Evolutionary conservation across 2,797 vertebrate genomes (phyloP).

Genomic region (Cyclopterus lumpus): DNA sequence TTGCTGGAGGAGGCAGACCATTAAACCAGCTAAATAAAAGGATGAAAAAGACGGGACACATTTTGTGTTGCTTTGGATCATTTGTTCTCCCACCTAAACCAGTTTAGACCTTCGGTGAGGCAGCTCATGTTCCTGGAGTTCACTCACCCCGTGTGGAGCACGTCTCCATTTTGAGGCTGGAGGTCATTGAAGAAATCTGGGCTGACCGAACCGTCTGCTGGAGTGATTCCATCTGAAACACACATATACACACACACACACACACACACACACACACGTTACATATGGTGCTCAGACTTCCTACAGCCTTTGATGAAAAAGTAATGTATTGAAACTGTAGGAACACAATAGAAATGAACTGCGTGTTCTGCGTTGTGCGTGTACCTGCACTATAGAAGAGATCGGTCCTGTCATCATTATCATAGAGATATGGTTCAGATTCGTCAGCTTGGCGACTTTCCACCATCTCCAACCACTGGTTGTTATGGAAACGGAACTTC

Average conservation of each 20-base stretch:
- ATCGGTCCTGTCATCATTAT: conserved; percentile 92
- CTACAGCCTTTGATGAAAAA: not conserved
- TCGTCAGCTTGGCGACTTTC: conserved; percentile 94
- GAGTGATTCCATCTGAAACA: conserved; percentile 89
- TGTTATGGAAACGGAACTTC: conserved; percentile 96
- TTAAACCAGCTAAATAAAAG: not conserved
- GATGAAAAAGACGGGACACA: not conserved
- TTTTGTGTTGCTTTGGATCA: not conserved
- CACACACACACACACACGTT: not conserved
- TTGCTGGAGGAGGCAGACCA: not conserved
- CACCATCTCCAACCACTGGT: conserved; percentile 97
- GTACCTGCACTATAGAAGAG: conserved; percentile 92
- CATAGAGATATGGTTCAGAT: conserved; percentile 90
- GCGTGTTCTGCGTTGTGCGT: too few relatives aligned
- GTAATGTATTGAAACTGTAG: not conserved
- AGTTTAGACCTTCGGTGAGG: too few relatives aligned
- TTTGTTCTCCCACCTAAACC: too few relatives aligned
- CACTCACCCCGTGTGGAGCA: conserved; percentile 76
- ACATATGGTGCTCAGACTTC: too few relatives aligned
- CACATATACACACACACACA: not conserved
- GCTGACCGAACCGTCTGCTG: conserved; percentile 88
- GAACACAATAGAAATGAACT: not conserved
- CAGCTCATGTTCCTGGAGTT: conserved; percentile 5
- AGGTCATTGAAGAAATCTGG: conserved; percentile 92
- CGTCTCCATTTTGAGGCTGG: conserved; percentile 92